Conservation (phyloP, 2,888 invertebrate species). For the Phengaris alcon region DNA sequence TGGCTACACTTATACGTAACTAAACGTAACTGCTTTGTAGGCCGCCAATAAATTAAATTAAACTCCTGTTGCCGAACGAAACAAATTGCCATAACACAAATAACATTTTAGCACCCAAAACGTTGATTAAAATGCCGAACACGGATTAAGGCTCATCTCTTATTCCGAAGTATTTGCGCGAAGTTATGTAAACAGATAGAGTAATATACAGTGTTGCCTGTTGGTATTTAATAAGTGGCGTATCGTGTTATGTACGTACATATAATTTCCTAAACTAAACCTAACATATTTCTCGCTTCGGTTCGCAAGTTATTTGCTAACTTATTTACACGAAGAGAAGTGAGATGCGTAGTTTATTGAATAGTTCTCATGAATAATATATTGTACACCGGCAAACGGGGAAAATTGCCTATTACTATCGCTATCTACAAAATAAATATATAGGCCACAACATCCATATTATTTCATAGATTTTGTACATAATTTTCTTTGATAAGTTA, state of each 20-base stretch:
- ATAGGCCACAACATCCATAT: too few species aligned
- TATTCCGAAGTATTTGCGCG: constrained; percentile 1
- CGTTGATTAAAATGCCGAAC: constrained; percentile 20
- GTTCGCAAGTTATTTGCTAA: background rate
- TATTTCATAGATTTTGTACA: background rate
- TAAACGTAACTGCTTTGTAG: background rate
- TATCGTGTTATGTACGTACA: constrained; percentile 1
- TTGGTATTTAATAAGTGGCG: constrained; percentile 5
- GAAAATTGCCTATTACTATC: background rate
- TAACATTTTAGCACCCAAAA: constrained; percentile 12
- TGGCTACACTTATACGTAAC: background rate
- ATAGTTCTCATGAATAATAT: background rate
- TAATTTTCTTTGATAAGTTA: background rate
- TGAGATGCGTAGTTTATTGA: constrained; percentile 11
- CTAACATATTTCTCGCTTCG: constrained; percentile 8
- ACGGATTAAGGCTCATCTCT: constrained; percentile 21
- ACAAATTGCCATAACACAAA: constrained; percentile 10
- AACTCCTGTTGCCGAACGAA: background rate
- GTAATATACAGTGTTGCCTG: background rate
- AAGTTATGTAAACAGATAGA: constrained; percentile 16
- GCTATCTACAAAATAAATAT: background rate
- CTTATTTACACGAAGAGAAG: background rate
- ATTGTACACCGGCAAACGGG: background rate
- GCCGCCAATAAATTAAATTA: background rate
- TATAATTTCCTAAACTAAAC: background rate